These are phyloP conservation scores for Ennomos erosarius DNA, from an alignment of 2,888 invertebrate genomes.

Conservation along the genomic window DNA sequence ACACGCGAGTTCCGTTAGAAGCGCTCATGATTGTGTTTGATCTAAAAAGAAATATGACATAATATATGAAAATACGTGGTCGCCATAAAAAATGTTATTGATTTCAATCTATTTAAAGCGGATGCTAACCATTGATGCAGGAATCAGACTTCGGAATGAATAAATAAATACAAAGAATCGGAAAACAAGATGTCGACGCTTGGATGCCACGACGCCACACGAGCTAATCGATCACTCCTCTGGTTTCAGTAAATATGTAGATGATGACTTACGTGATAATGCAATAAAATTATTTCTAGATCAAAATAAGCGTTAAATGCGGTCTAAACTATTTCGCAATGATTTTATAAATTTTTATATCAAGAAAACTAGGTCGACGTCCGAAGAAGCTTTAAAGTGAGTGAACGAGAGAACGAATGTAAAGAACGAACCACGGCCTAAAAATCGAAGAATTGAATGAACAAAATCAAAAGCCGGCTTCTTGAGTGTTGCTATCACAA, in stretches of 20 bases:
- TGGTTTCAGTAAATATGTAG: conserved; percentile 27
- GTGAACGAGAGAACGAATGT: conserved; percentile 35
- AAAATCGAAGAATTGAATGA: conserved; percentile 8
- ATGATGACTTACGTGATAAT: conserved; percentile 66
- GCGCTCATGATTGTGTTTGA: conserved; percentile 70
- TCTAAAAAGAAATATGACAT: conserved; percentile 48
- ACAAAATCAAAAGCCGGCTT: conserved; percentile 13
- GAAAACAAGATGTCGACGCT: conserved; percentile 82
- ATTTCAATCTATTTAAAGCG: conserved; percentile 30
- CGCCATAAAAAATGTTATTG: conserved; percentile 14
- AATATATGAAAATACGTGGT: conserved; percentile 20
- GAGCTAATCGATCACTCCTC: conserved; percentile 37
- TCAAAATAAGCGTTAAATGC: conserved; percentile 60
- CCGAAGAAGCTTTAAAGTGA: conserved; percentile 35
- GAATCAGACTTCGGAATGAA: conserved; percentile 47
- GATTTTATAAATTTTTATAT: conserved; percentile 42
- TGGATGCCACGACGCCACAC: conserved; percentile 77
- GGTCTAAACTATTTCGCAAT: conserved; percentile 58
- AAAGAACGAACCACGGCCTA: conserved; percentile 8
- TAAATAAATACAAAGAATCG: conserved; percentile 73
- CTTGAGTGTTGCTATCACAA: conserved; percentile 10
- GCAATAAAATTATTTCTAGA: conserved; percentile 57
- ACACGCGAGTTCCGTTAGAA: conserved; percentile 90
- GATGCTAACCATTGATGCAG: conserved; percentile 32
- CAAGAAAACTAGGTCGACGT: conserved; percentile 41